Evolutionary conservation across 2,797 vertebrate genomes (phyloP), one percentile per base, ranked within the genome.

Genomic region (Masticophis lateralis): DNA sequence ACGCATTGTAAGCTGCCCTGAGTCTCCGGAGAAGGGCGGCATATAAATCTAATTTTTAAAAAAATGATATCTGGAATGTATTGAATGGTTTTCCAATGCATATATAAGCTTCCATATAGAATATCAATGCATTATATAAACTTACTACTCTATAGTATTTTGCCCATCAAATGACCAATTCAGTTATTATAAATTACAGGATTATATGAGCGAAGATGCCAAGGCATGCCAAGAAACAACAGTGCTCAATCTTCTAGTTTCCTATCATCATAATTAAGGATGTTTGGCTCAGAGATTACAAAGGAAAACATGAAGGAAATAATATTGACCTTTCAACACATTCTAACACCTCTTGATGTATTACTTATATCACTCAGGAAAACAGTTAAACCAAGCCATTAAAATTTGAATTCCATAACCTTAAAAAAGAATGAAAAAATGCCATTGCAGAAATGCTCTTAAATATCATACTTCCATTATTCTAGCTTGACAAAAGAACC

Each of bases 331-430:
- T 12, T 57, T 91, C 32, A 83, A 69, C 22, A 20, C 8, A 83
- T 47, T 83, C 20, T 10, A 47, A 18, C 18, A 20, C 32, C 43
- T 43, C 6, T 20, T 61, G 7, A 63, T 37, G 5, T 88, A 63
- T 86, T 57, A 79, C 18, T 4, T 88, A 56, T 89, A 57, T 89
- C 57, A 55, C 4, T 86, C 47, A 83, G 32, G 37, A 55, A 87
- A 88, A 93, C 37, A 47, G 25, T 92, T 53, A 79, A 95, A 4
- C 2, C 90, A 96, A 93, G 27, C 6, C 90, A 66, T 16, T 87
- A 56, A 69, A 0, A 20, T 18, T 43, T n/a, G 51, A 79, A 1
- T 47, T 2, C 59, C 87, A n/a, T 63, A 93, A 94, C 43, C 7
- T 28, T 53, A 66, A 86, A 79, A 91, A 94, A 27, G 55, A 86